Base-by-base conservation (phyloP, 2,797 vertebrate species). In the Hozukius guyotensis region DNA sequence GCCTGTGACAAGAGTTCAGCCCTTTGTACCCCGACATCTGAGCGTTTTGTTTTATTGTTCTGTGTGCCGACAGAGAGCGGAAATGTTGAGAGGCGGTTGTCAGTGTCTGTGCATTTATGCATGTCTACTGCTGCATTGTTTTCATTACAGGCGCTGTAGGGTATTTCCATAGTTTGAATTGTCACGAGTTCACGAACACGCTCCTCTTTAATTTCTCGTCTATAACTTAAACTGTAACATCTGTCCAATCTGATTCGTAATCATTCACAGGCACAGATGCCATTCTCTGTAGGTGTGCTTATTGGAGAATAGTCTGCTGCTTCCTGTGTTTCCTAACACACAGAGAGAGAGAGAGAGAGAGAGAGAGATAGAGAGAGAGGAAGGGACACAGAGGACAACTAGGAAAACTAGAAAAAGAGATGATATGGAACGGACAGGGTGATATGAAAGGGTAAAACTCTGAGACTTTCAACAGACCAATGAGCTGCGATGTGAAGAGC, bases 401-500 rank as follows among this genome's bases (percentile, higher is more conserved):
- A 11, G 61, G 55, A 75, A 46, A 75, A 65, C 8, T 13, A 62
- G 32, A 61, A 56, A 72, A 53, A 56, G 29, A 77, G 74, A 85
- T 27, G 55, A 70, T 56, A 73, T 20, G 22, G 66, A 82, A 77
- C 22, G 70, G 60, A 75, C 32, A 69, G 62, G 63, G 65, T 68
- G 42, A 80, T 59, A 64, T 81, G 31, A 82, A 81, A 79, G 52
- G 80, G 46, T 55, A 59, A 66, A 83, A 80, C n/a, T 27, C 32
- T 1, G 64, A 77, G 68, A 55, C 62, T 86, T 82, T 83, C n/a
- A 70, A 25, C 72, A 77, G 66, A 72, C 78, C 79, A 72, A 5
- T 84, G 84, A 87, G 77, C 77, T 82, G 81, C 7, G 20, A 79
- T 82, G 72, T 82, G 77, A 84, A 80, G 82, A 87, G 87, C 87